Conservation (phyloP, 2,888 invertebrate species). For the Cataglyphis livida region DNA sequence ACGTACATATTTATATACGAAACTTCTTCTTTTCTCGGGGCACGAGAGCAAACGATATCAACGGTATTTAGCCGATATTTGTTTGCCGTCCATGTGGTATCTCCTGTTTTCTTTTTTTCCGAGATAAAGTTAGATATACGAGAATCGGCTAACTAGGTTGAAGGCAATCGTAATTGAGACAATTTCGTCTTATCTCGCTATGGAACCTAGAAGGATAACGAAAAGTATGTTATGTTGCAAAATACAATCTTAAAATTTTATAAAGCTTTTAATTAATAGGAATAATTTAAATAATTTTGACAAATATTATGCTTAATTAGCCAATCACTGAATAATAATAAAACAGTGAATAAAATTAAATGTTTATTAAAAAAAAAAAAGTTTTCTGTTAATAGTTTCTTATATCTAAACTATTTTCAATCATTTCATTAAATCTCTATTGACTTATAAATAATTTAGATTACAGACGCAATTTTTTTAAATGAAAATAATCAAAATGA, state of each 20-base stretch:
- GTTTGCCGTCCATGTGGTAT: neutral
- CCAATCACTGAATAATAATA: neutral
- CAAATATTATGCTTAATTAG: neutral
- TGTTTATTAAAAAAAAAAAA: neutral
- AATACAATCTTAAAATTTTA: neutral
- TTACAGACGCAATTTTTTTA: neutral
- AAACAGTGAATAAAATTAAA: neutral
- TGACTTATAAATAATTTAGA: neutral
- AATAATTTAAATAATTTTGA: neutral
- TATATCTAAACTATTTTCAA: neutral
- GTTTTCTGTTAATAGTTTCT: too few species aligned
- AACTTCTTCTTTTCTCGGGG: neutral
- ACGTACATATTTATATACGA: neutral
- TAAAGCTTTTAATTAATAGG: neutral
- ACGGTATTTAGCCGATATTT: constrained; percentile 22
- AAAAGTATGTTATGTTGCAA: neutral
- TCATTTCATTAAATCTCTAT: neutral
- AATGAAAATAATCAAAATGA: neutral
- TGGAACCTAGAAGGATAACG: neutral
- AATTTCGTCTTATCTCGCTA: neutral
- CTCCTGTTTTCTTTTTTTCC: neutral
- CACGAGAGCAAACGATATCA: constrained; percentile 16
- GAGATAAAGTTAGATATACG: constrained; percentile 9
- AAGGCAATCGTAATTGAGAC: neutral
- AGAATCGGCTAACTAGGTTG: constrained; percentile 26